Conservation (phyloP, 1,140 invertebrate species). For the Heliconius hewitsoni region DNA sequence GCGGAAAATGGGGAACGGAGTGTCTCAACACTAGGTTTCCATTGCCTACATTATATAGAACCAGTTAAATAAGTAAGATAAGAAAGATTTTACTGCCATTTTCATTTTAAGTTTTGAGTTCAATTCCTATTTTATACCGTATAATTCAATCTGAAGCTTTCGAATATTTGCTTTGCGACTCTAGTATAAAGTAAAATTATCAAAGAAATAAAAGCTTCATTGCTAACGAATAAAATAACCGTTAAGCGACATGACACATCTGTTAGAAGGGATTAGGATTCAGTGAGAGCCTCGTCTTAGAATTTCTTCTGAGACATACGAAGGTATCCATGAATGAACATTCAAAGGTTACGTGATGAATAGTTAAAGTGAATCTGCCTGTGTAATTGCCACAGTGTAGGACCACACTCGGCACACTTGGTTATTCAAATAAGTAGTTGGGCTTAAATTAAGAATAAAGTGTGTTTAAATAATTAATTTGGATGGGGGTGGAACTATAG, state of each 20-base stretch:
- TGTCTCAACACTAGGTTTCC: no score
- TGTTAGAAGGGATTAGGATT: slow-evolving; percentile 13
- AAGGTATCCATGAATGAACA: slow-evolving; percentile 4
- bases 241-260: slow-evolving; percentile 13
- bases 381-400: background rate
- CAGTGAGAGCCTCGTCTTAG: background rate
- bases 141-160: no score
- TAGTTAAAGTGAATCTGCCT: background rate
- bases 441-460: background rate
- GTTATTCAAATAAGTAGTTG: background rate
- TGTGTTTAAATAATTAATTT: background rate
- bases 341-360: background rate
- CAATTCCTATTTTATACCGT: no score
- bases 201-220: background rate
- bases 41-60: no score
- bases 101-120: no score
- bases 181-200: no score
- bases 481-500: background rate
- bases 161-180: no score
- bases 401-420: background rate
- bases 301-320: slow-evolving; percentile 19
- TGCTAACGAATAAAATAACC: background rate
- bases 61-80: no score
- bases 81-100: no score
- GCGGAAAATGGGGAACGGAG: no score